Evolutionary conservation across 2,113 vertebrate genomes (phyloP).

Genomic region (Rhinoptilus africanus): DNA sequence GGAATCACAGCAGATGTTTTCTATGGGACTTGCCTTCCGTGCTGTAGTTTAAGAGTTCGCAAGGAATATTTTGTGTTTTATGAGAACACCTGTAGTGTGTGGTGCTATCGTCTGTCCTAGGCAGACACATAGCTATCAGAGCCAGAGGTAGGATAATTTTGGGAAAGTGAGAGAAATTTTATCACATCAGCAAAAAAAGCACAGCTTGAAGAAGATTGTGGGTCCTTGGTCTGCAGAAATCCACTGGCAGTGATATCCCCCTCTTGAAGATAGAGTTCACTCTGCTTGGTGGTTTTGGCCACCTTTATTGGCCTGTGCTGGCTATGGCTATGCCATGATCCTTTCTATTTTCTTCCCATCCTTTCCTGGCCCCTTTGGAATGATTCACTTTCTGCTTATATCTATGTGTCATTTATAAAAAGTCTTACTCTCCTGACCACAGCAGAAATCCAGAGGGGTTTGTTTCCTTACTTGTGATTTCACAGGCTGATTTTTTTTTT

Average conservation of each 20-base stretch:
- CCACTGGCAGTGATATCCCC: background rate
- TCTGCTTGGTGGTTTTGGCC: background rate
- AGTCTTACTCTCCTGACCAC: background rate
- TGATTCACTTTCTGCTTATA: background rate
- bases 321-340: background rate
- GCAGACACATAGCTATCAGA: background rate
- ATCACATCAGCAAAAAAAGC: background rate
- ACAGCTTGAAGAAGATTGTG: background rate
- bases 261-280: background rate
- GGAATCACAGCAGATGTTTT: background rate
- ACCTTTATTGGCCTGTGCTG: background rate
- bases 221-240: background rate
- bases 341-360: background rate
- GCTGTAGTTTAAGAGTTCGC: background rate
- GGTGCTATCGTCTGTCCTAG: background rate
- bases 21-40: background rate
- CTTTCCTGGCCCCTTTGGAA: background rate
- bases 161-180: background rate
- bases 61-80: background rate
- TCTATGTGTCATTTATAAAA: background rate
- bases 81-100: background rate
- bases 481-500: background rate
- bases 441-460: background rate
- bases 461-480: constrained; percentile 1
- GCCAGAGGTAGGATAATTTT: background rate